Evolutionary conservation across 2,797 vertebrate genomes (phyloP), one percentile per base, ranked within the genome.

Genomic region (Uromys caudimaculatus): DNA sequence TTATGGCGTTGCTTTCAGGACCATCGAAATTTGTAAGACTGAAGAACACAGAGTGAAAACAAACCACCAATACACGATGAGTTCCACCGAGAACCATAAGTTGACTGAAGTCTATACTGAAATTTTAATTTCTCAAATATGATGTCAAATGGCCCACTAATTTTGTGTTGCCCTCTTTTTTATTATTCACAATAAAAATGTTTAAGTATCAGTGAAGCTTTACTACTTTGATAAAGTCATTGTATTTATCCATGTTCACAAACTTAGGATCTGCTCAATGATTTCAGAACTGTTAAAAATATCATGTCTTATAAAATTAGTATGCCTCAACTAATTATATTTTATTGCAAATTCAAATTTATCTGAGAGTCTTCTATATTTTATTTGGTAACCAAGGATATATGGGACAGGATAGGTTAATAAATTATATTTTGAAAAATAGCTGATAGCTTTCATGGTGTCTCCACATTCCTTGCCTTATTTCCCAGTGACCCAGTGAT

Each of bases 331-430:
- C 11, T 44, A 67, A 11, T 50, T 64, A 44, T 35, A 38, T 52
- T 76, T 95, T 93, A 89, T 90, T 56, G 67, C 0, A 79, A 95
- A 84, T 76, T 93, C 41, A 96, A 88, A 93, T 89, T 93, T 83
- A 71, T 56, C 8, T 69, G 17, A 19, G 24, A 19, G 24, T 56
- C 54, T 58, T 95, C 3, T 91, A 38, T n/a, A n/a, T 84, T 81
- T 64, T 90, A 85, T 77, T 64, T 97, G 75, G 62, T 1, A 79
- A 56, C 32, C 13, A 14, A 60, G 67, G 19, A 0, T 62, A 10
- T 29, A 32, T 83, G 21, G 32, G 8, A 35, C 24, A 79, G 11
- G 24, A 83, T 64, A 94, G 44, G 9, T 4, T 3, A 92, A 67
- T 7, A 62, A 89, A 38, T 73, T 47, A 52, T 54, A 35, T 71